Percentiles rank a stretch among this genome's conserved stretches.
These are phyloP conservation scores for Holacanthella duospinosa DNA, from an alignment of 2,888 invertebrate genomes.

Conservation along the genomic window DNA sequence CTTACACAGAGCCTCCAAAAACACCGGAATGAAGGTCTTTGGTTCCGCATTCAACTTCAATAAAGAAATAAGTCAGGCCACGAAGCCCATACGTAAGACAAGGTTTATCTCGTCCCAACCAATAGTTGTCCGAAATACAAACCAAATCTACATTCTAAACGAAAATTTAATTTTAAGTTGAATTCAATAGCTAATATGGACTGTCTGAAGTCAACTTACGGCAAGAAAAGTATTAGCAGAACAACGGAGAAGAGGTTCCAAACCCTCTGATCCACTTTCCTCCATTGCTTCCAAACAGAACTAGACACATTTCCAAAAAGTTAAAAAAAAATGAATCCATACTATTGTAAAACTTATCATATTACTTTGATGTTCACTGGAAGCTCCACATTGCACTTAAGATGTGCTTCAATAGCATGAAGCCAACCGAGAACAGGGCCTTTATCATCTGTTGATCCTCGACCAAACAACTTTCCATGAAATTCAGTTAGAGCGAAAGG, in stretches of 20 bases:
- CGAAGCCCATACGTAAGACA: slow-evolving; percentile 93
- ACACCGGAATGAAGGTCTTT: slow-evolving; percentile 94
- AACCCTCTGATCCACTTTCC: slow-evolving; percentile 91
- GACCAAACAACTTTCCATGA: slow-evolving; percentile 78
- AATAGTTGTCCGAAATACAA: slow-evolving; percentile 97
- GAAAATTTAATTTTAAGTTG: background rate
- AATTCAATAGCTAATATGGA: too few relatives aligned
- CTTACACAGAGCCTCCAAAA: slow-evolving; percentile 84
- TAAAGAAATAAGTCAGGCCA: slow-evolving; percentile 83
- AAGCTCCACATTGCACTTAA: slow-evolving; percentile 56
- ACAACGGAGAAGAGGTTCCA: slow-evolving; percentile 67
- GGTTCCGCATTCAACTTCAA: slow-evolving; percentile 74
- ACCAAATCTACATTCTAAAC: slow-evolving; percentile 72
- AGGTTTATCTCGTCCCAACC: slow-evolving; percentile 90
- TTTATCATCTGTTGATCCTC: slow-evolving; percentile 90
- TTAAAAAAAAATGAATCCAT: background rate
- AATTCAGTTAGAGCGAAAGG: slow-evolving; percentile 82
- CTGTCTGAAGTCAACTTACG: slow-evolving; percentile 5
- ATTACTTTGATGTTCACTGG: slow-evolving; percentile 53
- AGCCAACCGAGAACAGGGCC: slow-evolving; percentile 92
- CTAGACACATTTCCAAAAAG: slow-evolving; percentile 40
- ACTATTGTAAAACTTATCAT: too few relatives aligned
- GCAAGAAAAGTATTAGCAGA: slow-evolving; percentile 65
- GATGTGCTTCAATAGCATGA: slow-evolving; percentile 80
- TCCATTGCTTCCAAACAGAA: slow-evolving; percentile 98